phyloP scores from a whole-genome alignment of 2,113 vertebrate genomes.

The Promerops cafer region DNA sequence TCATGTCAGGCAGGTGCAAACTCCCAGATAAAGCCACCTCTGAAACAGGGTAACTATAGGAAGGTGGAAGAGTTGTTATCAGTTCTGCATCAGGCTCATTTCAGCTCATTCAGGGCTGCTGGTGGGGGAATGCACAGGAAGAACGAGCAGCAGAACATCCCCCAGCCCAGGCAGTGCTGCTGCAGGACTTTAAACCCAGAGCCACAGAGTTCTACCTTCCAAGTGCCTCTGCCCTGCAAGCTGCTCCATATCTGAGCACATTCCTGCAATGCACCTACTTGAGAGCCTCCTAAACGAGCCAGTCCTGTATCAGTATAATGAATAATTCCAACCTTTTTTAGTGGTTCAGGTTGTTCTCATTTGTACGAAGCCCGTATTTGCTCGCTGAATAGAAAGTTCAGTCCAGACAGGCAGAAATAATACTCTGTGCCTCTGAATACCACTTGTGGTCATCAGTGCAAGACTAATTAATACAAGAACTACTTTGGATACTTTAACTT shows the following conservation, averaged over 20 bases:
- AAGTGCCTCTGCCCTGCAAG: background rate
- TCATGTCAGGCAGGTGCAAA: background rate
- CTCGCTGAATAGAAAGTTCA: background rate
- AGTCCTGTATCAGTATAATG: background rate
- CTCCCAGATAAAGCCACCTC: background rate
- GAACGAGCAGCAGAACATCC: background rate
- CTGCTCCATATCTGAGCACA: background rate
- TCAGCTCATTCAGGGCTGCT: background rate
- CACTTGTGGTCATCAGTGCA: background rate
- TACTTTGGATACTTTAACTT: background rate
- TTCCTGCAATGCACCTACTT: fast-evolving
- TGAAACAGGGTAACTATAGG: fast-evolving
- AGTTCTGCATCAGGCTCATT: background rate
- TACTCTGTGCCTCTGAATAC: background rate
- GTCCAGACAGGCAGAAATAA: background rate
- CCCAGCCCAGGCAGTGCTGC: background rate
- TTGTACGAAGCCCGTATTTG: background rate
- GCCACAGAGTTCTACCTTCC: fast-evolving
- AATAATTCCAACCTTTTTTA: background rate
- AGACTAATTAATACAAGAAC: background rate
- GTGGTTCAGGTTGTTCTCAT: background rate
- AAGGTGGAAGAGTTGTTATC: background rate
- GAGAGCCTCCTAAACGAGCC: background rate
- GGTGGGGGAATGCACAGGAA: background rate
- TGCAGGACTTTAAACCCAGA: background rate